These are phyloP conservation scores for Ibycter americanus DNA, from an alignment of 2,797 vertebrate genomes.

Conservation along the genomic window DNA sequence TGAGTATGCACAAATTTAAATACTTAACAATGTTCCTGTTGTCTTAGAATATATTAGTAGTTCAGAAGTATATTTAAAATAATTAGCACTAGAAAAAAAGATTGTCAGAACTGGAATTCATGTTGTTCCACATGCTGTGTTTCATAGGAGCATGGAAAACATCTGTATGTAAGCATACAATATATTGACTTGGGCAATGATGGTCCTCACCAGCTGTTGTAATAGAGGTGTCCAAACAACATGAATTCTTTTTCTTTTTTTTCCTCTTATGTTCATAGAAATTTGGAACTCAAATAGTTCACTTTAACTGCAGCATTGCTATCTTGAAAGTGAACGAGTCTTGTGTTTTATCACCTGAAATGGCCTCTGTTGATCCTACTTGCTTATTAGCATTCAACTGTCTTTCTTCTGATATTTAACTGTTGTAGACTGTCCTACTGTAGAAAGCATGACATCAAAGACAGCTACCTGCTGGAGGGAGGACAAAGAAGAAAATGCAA, in stretches of 20 bases:
- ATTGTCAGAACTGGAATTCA: neutral
- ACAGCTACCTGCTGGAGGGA: neutral
- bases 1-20: neutral
- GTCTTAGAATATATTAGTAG: neutral
- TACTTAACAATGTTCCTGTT: neutral
- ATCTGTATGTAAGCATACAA: neutral
- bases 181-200: neutral
- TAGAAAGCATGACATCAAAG: neutral
- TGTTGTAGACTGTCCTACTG: neutral
- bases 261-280: neutral
- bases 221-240: neutral
- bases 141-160: neutral
- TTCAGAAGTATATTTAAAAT: neutral
- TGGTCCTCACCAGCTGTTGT: neutral
- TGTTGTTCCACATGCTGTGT: neutral
- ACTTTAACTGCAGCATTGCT: neutral
- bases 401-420: neutral
- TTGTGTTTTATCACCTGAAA: neutral
- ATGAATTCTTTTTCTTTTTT: neutral
- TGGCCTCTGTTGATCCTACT: neutral
- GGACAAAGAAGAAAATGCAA: neutral
- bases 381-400: neutral
- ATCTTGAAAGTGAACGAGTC: neutral
- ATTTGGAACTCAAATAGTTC: neutral
- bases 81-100: neutral